Evolutionary conservation across 1,140 invertebrate genomes (phyloP), one percentile per base, ranked within the genome.

Genomic region (Heliconius eleuchia): DNA sequence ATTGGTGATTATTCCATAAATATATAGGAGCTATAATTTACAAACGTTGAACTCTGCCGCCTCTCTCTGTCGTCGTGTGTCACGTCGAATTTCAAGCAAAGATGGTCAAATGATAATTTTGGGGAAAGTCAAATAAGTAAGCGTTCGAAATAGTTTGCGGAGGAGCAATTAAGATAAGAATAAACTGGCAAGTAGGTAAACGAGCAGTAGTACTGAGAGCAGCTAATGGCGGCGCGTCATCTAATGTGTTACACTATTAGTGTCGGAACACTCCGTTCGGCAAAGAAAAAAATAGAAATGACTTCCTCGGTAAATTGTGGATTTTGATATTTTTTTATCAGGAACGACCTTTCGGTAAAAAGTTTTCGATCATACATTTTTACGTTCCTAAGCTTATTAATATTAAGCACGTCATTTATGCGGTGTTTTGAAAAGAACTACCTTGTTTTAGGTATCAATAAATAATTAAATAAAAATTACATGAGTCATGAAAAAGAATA

Each of bases 141-240:
- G 37, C 39, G 37, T 19, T 30, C 16, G 66, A 71, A 71, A 50
- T 71, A 8, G 46, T 76, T 71, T 39, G 34, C 42, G 66, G 46
- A 71, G 70, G 46, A 77, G 34, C 70, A 8, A 77, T 77, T 77
- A 71, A 77, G 76, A 77, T 77, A 72, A 76, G 9, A 70, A 0
- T 46, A 1, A 71, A 30, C 18, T 52, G 42, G 39, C 66, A 71
- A 77, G 66, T 23, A 57, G 55, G 42, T 46, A 13, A 46, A 16
- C 42, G 11, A 46, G 19, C 52, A 55, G 52, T 50, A 42, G 19
- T n/a, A 30, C 27, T 27, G 70, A 4, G 9, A 71, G 75, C 27
- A 77, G 76, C 76, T 77, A 77, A 55, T 39, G 70, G 46, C 60
- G 34, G 27, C 27, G 66, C 76, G 76, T 77, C 76, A 77, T 30